Conservation (phyloP, 2,113 vertebrate genomes). For the Micromys minutus region DNA sequence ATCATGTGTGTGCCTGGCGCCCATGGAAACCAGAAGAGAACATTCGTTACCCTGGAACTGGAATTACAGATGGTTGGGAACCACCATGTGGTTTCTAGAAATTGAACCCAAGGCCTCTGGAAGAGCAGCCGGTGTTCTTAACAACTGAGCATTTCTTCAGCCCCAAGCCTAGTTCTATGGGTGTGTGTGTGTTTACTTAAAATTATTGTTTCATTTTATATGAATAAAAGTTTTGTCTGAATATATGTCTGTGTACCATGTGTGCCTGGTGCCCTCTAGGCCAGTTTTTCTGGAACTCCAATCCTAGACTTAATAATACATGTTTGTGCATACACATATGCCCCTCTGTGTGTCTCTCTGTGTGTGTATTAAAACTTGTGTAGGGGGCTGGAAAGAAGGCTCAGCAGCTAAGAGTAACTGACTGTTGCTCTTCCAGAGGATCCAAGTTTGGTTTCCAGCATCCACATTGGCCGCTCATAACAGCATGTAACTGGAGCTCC, state of each 20-base stretch:
- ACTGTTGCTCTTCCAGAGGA: not conserved
- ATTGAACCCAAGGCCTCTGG: too few relatives aligned
- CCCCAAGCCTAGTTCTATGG: too few relatives aligned
- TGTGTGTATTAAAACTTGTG: not conserved
- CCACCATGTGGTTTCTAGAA: too few relatives aligned
- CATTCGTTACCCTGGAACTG: too few relatives aligned
- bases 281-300: not conserved
- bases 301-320: not conserved
- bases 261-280: not conserved
- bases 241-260: not conserved
- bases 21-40: too few relatives aligned
- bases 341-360: not conserved
- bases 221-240: not conserved
- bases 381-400: not conserved
- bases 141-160: too few relatives aligned
- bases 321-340: not conserved
- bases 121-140: too few relatives aligned
- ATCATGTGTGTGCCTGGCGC: too few relatives aligned
- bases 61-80: too few relatives aligned
- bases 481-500: not conserved
- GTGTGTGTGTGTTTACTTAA: not conserved
- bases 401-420: not conserved
- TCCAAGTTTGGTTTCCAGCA: not conserved
- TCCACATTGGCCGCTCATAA: not conserved
- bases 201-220: not conserved